Percentiles rank a stretch among this genome's conserved stretches.
Evolutionary conservation across 2,888 invertebrate species (phyloP).

Genomic region (Cactoblastis cactorum): DNA sequence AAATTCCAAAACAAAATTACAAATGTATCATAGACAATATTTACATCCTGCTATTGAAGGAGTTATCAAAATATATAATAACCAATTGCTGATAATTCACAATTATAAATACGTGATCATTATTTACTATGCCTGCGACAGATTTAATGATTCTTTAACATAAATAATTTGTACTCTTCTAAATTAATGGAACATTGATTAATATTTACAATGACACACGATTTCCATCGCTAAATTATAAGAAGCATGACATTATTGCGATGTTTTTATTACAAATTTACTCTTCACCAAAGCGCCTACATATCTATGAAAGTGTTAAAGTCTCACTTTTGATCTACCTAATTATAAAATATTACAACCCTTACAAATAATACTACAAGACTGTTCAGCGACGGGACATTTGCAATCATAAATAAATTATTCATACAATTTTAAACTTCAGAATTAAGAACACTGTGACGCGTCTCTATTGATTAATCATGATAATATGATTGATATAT

Average conservation of each 20-base stretch:
- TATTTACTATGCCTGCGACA: slow-evolving; percentile 1
- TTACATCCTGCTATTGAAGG: slow-evolving; percentile 18
- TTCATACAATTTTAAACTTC: slow-evolving; percentile 25
- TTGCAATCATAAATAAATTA: slow-evolving; percentile 19
- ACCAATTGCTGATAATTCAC: slow-evolving; percentile 20
- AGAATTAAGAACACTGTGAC: slow-evolving; percentile 23
- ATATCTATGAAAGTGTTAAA: slow-evolving; percentile 48
- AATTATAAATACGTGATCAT: slow-evolving; percentile 8
- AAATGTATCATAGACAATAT: slow-evolving; percentile 14
- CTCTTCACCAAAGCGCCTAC: slow-evolving; percentile 47
- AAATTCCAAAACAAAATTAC: slow-evolving; percentile 21
- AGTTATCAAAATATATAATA: slow-evolving; percentile 19
- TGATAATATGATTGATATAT: background rate
- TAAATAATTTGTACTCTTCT: slow-evolving; percentile 76
- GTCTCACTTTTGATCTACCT: slow-evolving; percentile 57
- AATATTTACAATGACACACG: slow-evolving; percentile 59
- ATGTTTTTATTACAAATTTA: slow-evolving; percentile 38
- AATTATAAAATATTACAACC: slow-evolving; percentile 55
- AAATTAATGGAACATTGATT: slow-evolving; percentile 64
- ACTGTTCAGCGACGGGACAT: slow-evolving; percentile 46
- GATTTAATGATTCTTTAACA: slow-evolving; percentile 34
- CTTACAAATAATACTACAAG: slow-evolving; percentile 55
- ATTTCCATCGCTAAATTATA: slow-evolving; percentile 41
- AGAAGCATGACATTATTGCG: slow-evolving; percentile 39
- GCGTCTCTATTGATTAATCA: background rate